Evolutionary conservation across 2,113 vertebrate species (phyloP), one percentile per base, ranked within the genome.

Genomic region (Eudorcas thomsonii): DNA sequence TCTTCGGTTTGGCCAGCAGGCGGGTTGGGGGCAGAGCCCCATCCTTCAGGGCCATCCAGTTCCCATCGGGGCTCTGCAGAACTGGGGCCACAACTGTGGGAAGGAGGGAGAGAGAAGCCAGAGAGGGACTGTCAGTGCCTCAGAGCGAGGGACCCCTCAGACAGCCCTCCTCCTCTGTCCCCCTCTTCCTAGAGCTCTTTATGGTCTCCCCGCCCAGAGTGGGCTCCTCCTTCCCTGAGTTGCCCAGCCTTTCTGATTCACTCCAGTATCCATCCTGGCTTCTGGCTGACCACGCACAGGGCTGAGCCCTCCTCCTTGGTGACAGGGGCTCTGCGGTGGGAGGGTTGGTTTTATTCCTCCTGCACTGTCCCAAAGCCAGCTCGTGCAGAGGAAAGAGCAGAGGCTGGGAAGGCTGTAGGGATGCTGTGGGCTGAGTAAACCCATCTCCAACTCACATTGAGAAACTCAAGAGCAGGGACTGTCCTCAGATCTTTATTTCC

Each of bases 41-140:
- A 1, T 99, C 99, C 98, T 99, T 99, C 98, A 99, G 96, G 96
- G 99, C 99, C 2, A 99, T 99, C 99, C 99, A 99, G 98, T 99
- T 99, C 28, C 99, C 99, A 2, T 99, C 99, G 0, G 99, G 98
- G 96, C 99, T 99, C 97, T 99, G 99, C 48, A 99, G 98, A 92
- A 99, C 98, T 30, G 99, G 98, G 91, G 99, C 99, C 0, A 98
- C 97, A 94, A 90, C 99, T 99, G 90, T 0, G 7, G 43, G 85
- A 0, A 12, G 71, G 80, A n/a, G 50, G 21, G 50, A 25, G 13
- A 94, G 45, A 82, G 83, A 93, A n/a, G 80, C 6, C 84, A 88
- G 78, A 39, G 33, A 55, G 50, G 15, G 26, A 30, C 59, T 17
- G 19, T 96, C 21, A 67, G 1, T 8, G 9, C 16, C 28, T 30